Conservation (phyloP, 92 coral and sea anemone species). For the Paramuricea clavata region DNA sequence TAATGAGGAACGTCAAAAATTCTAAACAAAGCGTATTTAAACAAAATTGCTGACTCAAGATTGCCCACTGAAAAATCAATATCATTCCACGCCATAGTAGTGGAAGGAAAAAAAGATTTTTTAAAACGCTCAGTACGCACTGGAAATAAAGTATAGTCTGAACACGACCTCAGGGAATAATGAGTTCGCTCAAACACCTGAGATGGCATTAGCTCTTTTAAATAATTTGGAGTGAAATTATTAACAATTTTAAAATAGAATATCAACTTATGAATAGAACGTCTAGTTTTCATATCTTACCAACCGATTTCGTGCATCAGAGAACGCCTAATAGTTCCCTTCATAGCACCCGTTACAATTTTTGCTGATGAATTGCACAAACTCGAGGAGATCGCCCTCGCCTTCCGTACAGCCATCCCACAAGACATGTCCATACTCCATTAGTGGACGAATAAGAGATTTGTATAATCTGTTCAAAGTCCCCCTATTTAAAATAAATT, state of each 20-base stretch:
- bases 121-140: slow-evolving; percentile 52
- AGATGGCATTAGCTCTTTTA: slow-evolving; percentile 25
- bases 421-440: slow-evolving; percentile 39
- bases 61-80: slow-evolving; percentile 23
- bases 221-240: slow-evolving; percentile 17
- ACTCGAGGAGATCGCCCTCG: slow-evolving; percentile 56
- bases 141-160: slow-evolving; percentile 21
- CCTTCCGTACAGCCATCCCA: slow-evolving; percentile 45
- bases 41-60: neutral
- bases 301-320: slow-evolving; percentile 48
- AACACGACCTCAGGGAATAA: slow-evolving; percentile 34
- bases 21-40: slow-evolving; percentile 1
- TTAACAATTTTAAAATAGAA: slow-evolving; percentile 45
- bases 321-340: slow-evolving; percentile 52
- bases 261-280: slow-evolving; percentile 38
- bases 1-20: neutral
- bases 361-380: slow-evolving; percentile 58
- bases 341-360: slow-evolving; percentile 69
- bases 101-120: slow-evolving; percentile 49
- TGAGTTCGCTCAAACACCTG: slow-evolving; percentile 32
- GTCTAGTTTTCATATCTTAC: slow-evolving; percentile 49
- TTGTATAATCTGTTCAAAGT: slow-evolving; percentile 11
- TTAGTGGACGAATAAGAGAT: slow-evolving; percentile 33
- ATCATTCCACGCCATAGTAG: slow-evolving; percentile 23
- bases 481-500: slow-evolving; percentile 11